Evolutionary conservation across 2,113 vertebrate species (phyloP).

Genomic region (Ardeotis arabs): DNA sequence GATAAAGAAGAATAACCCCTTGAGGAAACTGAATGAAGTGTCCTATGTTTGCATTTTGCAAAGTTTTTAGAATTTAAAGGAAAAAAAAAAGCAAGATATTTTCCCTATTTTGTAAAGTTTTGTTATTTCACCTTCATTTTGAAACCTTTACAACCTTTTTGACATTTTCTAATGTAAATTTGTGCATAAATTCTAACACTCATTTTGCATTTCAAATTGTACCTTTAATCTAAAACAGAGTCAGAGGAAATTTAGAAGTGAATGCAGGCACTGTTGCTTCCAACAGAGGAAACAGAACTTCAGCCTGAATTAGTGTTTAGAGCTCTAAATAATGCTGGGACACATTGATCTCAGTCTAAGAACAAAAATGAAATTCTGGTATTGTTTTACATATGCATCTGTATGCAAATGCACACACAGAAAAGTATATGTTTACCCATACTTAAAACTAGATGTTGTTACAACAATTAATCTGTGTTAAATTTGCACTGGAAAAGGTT

Average conservation of each 20-base stretch:
- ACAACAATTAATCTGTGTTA: background rate
- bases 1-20: background rate
- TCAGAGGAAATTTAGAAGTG: background rate
- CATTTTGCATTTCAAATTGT: constrained; percentile 52
- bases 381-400: background rate
- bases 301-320: background rate
- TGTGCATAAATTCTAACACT: constrained; percentile 45
- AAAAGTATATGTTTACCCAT: background rate
- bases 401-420: background rate
- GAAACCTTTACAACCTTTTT: constrained; percentile 45
- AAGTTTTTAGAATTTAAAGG: background rate
- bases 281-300: background rate
- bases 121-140: constrained; percentile 38
- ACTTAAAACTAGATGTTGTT: background rate
- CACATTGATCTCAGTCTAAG: background rate
- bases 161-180: background rate
- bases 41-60: background rate
- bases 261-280: constrained; percentile 10
- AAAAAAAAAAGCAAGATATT: background rate
- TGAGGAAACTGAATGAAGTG: background rate
- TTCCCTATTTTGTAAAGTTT: constrained; percentile 1
- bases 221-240: constrained; percentile 27
- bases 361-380: background rate
- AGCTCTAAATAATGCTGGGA: background rate
- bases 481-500: background rate